Evolutionary conservation across 2,797 vertebrate genomes (phyloP).

Genomic region (Natrix natrix): DNA sequence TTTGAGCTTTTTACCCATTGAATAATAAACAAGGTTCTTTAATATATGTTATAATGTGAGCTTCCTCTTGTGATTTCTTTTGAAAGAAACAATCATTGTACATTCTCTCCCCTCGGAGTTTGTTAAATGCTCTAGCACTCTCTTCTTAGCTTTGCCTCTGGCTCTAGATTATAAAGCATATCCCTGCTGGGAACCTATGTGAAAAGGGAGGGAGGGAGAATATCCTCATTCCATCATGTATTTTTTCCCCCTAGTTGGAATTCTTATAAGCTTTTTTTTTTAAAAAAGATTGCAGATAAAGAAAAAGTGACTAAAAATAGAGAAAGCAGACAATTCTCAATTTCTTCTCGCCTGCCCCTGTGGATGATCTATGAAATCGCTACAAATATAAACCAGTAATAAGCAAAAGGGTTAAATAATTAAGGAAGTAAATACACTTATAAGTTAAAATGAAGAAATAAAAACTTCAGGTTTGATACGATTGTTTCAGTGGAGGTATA

Average conservation of each 20-base stretch:
- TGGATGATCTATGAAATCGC: background rate
- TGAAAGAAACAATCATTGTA: background rate
- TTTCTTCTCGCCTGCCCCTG: background rate
- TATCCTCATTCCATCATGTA: background rate
- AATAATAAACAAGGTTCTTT: constrained; percentile 17
- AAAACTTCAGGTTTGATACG: background rate
- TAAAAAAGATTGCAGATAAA: background rate
- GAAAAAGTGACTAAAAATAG: background rate
- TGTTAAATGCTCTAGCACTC: constrained; percentile 1
- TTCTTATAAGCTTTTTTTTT: background rate
- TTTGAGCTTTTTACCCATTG: background rate
- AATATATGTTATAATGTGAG: background rate
- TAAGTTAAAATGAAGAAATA: constrained; percentile 2
- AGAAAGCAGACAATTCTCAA: background rate
- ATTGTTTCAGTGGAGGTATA: background rate
- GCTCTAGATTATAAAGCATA: background rate
- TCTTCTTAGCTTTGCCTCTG: background rate
- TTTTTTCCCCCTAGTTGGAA: background rate
- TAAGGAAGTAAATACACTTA: background rate
- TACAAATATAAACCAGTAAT: background rate
- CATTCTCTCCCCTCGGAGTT: background rate
- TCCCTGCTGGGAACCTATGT: background rate
- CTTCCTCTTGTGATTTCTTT: constrained; percentile 1
- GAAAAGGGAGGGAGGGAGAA: background rate
- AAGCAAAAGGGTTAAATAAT: background rate